These are phyloP conservation scores for Amphipyra tragopoginis DNA, from an alignment of 2,888 invertebrate genomes.

Conservation along the genomic window DNA sequence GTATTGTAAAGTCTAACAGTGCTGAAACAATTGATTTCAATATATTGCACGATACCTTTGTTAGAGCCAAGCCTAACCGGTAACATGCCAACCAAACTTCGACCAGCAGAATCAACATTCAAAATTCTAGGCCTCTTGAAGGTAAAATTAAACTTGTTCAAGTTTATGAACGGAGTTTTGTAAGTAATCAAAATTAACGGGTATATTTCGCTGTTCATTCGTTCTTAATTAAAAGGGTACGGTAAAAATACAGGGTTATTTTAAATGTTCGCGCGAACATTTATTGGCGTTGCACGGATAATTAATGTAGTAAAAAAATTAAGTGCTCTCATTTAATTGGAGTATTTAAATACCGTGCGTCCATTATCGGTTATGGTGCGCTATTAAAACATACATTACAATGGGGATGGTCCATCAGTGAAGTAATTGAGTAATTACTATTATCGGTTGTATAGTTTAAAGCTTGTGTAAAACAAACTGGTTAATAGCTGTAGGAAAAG, in stretches of 20 bases:
- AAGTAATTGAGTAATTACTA: no score
- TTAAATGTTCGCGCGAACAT: constrained; percentile 39
- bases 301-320: constrained; percentile 26
- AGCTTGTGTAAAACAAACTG: no score
- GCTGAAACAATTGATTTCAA: constrained; percentile 15
- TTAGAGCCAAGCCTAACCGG: constrained; percentile 16
- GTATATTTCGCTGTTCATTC: constrained; percentile 61
- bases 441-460: no score
- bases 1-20: not conserved
- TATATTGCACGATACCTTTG: constrained; percentile 26
- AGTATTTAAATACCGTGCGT: not conserved
- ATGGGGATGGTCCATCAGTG: no score
- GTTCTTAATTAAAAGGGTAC: constrained; percentile 51
- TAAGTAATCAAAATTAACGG: constrained; percentile 62
- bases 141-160: constrained; percentile 51
- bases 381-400: constrained; percentile 18
- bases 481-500: no score
- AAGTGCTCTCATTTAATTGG: constrained; percentile 28
- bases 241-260: constrained; percentile 28
- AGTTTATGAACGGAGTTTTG: constrained; percentile 58
- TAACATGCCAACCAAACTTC: constrained; percentile 31
- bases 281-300: constrained; percentile 31
- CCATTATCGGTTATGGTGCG: constrained; percentile 18
- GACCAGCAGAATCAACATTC: constrained; percentile 41
- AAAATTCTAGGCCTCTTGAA: constrained; percentile 47